Evolutionary conservation across 1,140 invertebrate species (phyloP).

Genomic region (Fopius arisanus): DNA sequence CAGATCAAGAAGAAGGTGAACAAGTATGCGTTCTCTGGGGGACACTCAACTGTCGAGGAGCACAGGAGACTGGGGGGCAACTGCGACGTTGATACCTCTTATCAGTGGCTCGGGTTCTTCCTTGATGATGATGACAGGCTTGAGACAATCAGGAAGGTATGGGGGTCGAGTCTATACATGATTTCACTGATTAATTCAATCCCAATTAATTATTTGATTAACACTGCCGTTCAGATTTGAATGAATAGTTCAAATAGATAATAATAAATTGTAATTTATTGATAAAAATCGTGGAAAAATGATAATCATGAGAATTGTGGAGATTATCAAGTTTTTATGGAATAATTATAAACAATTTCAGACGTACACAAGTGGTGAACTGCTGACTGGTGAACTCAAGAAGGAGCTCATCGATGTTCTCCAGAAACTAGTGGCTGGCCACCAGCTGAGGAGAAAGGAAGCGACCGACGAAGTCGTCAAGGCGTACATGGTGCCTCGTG

Average conservation of each 20-base stretch:
- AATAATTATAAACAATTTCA: constrained; percentile 57
- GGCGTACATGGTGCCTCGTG: constrained; percentile 85
- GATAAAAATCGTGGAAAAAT: too few relatives aligned
- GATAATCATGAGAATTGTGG: too few relatives aligned
- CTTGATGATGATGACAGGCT: constrained; percentile 92
- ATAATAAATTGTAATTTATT: too few relatives aligned
- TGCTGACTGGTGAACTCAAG: constrained; percentile 95
- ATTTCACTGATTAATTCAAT: too few relatives aligned
- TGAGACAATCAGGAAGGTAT: constrained; percentile 79
- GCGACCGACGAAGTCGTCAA: constrained; percentile 88
- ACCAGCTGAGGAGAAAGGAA: constrained; percentile 81
- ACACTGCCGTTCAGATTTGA: too few relatives aligned
- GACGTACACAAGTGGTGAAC: constrained; percentile 87
- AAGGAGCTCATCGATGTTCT: constrained; percentile 84
- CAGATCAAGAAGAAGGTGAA: constrained; percentile 98
- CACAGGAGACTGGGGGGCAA: constrained; percentile 91
- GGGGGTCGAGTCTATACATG: background rate
- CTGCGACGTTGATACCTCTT: constrained; percentile 95
- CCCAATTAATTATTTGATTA: too few relatives aligned
- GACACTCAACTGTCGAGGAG: constrained; percentile 91
- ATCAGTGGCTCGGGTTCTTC: constrained; percentile 96
- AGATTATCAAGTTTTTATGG: constrained; percentile 17
- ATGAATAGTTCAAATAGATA: too few relatives aligned
- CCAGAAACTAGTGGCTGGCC: constrained; percentile 79
- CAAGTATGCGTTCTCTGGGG: constrained; percentile 98